Evolutionary conservation across 2,888 invertebrate genomes (phyloP), one percentile per base, ranked within the genome.

Genomic region (Drosophila mimica): DNA sequence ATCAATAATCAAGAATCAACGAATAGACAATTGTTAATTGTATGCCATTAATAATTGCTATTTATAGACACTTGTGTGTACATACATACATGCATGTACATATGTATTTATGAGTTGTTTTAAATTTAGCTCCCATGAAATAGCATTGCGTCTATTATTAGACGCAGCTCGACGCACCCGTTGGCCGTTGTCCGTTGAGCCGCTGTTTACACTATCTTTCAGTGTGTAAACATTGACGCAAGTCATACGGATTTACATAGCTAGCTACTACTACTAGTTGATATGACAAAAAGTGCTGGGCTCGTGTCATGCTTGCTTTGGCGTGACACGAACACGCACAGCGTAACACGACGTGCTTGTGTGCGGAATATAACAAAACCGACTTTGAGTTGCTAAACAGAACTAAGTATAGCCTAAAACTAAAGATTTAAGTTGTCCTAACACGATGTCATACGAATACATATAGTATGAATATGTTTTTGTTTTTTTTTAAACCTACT

Each of bases 41-140:
- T 72, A 74, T 72, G 65, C 71, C 66, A 79, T 88, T 88, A 79
- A 74, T 88, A 86, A 79, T 79, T 58, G 51, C 65, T 88, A 88
- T 86, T 85, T 82, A 79, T 89, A 89, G 40, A 64, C 60, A 46
- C 34, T 43, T 15, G 25, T 36, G 17, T 36, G 17, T 28, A 38
- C 36, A 46, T 20, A 20, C 11, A 43, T 11, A 36, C 7, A 17
- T 7, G 17, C 15, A 43, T 6, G 11, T 20, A 25, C 49, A n/a
- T 31, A 30, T 57, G 30, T 40, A 40, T 69, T 54, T 51, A 52
- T 62, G 31, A 63, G 73, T 28, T 72, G 74, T 63, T 85, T 77
- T 89, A 85, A 89, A 84, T 74, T 78, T 83, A 83, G 89, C 89
- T 84, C 75, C 66, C 88, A 76, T 78, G 67, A 78, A 76, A 88